Percentiles rank a stretch among this genome's conserved stretches.
phyloP scores from a whole-genome alignment of 1,140 invertebrate genomes.

The Periplaneta americana region DNA sequence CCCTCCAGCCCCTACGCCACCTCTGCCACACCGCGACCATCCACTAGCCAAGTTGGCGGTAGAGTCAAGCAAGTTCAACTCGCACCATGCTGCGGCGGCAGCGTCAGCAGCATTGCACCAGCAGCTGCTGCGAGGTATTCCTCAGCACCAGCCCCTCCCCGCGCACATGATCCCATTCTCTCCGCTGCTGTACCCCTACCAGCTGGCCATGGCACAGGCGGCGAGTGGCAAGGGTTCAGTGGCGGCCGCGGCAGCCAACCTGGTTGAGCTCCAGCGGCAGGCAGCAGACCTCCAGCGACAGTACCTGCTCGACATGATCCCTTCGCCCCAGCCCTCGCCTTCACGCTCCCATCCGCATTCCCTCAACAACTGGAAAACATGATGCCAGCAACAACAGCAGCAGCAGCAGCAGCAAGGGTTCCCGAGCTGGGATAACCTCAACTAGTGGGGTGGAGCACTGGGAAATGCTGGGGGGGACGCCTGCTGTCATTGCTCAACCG shows the following conservation, averaged over 20 bases:
- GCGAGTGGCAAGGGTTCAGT: constrained; percentile 48
- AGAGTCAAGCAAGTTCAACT: constrained; percentile 55
- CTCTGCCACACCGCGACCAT: constrained; percentile 30
- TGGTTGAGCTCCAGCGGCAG: constrained; percentile 69
- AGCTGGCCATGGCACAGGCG: constrained; percentile 74
- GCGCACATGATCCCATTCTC: constrained; percentile 82
- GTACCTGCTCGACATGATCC: constrained; percentile 95
- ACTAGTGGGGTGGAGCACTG: background rate
- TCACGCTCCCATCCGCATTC: constrained; percentile 12
- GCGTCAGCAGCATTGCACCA: constrained; percentile 77
- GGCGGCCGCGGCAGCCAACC: constrained; percentile 44
- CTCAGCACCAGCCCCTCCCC: constrained; percentile 40
- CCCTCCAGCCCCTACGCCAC: constrained; percentile 33
- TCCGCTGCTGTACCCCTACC: constrained; percentile 79
- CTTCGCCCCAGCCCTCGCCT: constrained; percentile 42
- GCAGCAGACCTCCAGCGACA: constrained; percentile 88
- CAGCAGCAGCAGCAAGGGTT: background rate
- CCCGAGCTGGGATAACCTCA: background rate
- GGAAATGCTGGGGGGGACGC: background rate
- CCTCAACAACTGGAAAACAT: constrained; percentile 19
- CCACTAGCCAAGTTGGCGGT: constrained; percentile 41
- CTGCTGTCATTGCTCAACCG: background rate
- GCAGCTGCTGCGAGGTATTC: constrained; percentile 48
- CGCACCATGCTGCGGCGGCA: constrained; percentile 51
- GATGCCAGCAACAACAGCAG: background rate